Base-by-base conservation (phyloP, 2,888 invertebrate species). In the Chaitophorus viminalis region DNA sequence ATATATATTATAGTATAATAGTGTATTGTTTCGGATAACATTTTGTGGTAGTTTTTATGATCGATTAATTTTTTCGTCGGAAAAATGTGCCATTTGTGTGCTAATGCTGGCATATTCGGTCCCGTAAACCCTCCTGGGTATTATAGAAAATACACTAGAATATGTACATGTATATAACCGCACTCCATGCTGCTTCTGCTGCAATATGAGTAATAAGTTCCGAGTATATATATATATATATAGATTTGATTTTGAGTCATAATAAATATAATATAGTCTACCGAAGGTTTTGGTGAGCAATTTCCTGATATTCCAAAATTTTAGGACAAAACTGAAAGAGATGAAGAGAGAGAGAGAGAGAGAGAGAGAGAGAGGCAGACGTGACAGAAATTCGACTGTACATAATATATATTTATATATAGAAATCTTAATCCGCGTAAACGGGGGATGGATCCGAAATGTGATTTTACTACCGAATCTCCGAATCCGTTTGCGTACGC, bases 391-490 rank as follows among this genome's bases (percentile, higher is more conserved):
- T 21, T 6, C 5, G 74, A 74, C 74, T 36, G 8, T 74, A 33
- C 18, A 72, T 72, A 72, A 70, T 70, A 31, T 70, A 31, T 72
- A 5, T 72, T 18, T 72, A 17, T 72, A n/a, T 31, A 33, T 18
- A 82, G 76, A 76, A 84, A 84, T 77, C 84, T 68, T 76, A 85
- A 77, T 77, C 76, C 84, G 46, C 39, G 65, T 33, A 74, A 82
- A 82, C 72, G 36, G 82, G 74, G 36, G 78, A 79, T n/a, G 78
- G 14, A 65, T 39, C 76, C 65, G 84, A 68, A 77, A 83, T 85
- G 84, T 85, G 84, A 85, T 85, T 85, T 85, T 85, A 85, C 84
- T 85, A 68, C 84, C 81, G 68, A 70, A 36, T 68, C 81, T 4
- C 75, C 36, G 31, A 68, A 75, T n/a, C n/a, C 54, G 25, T 18